Evolutionary conservation across 2,113 vertebrate genomes (phyloP).

Genomic region (Callospermophilus lateralis): DNA sequence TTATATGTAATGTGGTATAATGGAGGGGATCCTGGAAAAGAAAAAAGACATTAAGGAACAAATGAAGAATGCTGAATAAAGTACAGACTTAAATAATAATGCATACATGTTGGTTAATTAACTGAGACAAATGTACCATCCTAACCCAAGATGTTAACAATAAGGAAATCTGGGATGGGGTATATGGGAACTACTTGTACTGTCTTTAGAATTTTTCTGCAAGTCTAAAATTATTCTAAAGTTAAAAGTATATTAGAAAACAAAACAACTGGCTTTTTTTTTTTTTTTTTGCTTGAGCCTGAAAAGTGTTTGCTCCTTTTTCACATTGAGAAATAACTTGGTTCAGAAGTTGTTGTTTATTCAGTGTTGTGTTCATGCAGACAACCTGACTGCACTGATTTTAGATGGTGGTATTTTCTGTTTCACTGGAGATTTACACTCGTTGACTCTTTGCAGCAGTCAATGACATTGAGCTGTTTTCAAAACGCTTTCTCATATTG

Average conservation of each 20-base stretch:
- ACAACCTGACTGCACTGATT: not conserved
- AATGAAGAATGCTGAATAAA: constrained; percentile 5
- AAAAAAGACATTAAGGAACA: not conserved
- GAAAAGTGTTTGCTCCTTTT: not conserved
- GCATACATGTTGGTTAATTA: not conserved
- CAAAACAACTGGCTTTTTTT: not conserved
- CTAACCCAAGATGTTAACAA: not conserved
- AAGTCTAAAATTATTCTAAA: constrained; percentile 40
- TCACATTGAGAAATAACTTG: not conserved
- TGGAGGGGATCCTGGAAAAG: not conserved
- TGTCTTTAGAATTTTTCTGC: constrained; percentile 17
- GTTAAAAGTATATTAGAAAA: not conserved
- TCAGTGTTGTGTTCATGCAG: not conserved
- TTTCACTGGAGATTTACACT: not conserved
- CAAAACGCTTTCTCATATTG: not conserved
- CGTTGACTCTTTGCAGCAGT: not conserved
- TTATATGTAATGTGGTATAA: not conserved
- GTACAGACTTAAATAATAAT: not conserved
- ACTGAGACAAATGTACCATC: not conserved
- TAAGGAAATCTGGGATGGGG: not conserved
- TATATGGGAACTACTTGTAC: not conserved
- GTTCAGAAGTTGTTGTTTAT: not conserved
- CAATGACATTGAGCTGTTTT: not conserved
- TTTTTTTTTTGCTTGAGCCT: not conserved
- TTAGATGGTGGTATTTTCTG: not conserved